Evolutionary conservation across 2,113 vertebrate species (phyloP), one percentile per base, ranked within the genome.

Genomic region (Prinia subflava): DNA sequence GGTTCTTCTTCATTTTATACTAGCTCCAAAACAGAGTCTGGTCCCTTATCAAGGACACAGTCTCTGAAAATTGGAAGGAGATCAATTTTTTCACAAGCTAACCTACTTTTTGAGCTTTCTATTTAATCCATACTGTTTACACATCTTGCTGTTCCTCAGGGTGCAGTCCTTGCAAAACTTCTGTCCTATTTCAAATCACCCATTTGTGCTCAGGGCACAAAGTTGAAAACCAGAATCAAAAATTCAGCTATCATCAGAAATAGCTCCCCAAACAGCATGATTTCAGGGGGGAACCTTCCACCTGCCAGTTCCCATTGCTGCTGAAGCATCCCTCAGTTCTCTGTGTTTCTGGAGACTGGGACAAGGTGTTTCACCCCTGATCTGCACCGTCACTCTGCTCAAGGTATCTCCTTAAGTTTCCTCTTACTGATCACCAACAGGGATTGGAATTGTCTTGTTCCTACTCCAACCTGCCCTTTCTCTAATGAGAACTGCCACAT

Each of bases 211-310:
- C 17, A 28, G 37, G 41, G 67, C 53, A 80, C 28, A 56, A 35
- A 52, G 41, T 2, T 69, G 53, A 92, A 93, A 92, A 73, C 11
- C 46, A 62, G 31, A n/a, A 60, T 9, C 1, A 2, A 89, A 92
- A 53, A 3, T 17, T 42, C 39, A 78, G 16, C 17, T 65, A 7
- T 35, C 3, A 0, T 50, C 25, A 87, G 56, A 83, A 77, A 53
- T 37, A 53, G n/a, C n/a, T 33, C 39, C 13, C 37, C 31, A 68
- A 28, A 67, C 3, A 2, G 6, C n/a, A 78, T 1, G 0, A 6
- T 49, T 86, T 69, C 53, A 24, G 23, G 53, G 5, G 3, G 6
- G 16, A 30, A 68, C 5, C 11, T 80, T 68, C 31, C 39, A 81
- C 16, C 33, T 79, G 30, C 18, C 59, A 57, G 19, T 47, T 70